Evolutionary conservation across 2,888 invertebrate genomes (phyloP).

Genomic region (Zaprionus bogoriensis): DNA sequence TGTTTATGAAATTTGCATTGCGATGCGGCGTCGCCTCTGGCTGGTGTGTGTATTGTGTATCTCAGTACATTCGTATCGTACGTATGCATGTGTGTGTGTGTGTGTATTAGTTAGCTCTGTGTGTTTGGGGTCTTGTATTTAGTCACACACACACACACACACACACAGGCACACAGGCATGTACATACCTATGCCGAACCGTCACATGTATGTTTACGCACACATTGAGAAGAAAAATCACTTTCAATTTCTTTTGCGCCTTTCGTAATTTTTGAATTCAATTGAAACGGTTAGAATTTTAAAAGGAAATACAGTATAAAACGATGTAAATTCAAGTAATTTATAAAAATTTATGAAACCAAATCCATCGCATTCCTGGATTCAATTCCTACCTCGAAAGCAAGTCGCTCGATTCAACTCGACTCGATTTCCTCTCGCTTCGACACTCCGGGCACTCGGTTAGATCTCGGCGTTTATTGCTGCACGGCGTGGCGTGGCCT

Average conservation of each 20-base stretch:
- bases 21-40: conserved; percentile 3
- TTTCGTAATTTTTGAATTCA: no score
- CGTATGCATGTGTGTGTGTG: background rate
- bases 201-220: background rate
- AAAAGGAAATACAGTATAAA: no score
- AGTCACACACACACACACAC: conserved; percentile 1
- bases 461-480: no score
- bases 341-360: no score
- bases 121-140: conserved; percentile 1
- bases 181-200: background rate
- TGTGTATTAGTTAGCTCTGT: background rate
- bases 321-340: no score
- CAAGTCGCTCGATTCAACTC: background rate
- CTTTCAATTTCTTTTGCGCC: conserved; percentile 20
- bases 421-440: no score
- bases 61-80: conserved; percentile 28
- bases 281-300: no score
- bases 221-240: conserved; percentile 6
- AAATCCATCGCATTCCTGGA: background rate
- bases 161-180: conserved; percentile 1
- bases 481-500: conserved; percentile 12
- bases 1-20: background rate
- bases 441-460: no score
- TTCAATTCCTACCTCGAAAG: background rate
- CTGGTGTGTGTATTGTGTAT: conserved; percentile 15